Conservation (phyloP, 2,888 invertebrate genomes). For the Brassicogethes aeneus region DNA sequence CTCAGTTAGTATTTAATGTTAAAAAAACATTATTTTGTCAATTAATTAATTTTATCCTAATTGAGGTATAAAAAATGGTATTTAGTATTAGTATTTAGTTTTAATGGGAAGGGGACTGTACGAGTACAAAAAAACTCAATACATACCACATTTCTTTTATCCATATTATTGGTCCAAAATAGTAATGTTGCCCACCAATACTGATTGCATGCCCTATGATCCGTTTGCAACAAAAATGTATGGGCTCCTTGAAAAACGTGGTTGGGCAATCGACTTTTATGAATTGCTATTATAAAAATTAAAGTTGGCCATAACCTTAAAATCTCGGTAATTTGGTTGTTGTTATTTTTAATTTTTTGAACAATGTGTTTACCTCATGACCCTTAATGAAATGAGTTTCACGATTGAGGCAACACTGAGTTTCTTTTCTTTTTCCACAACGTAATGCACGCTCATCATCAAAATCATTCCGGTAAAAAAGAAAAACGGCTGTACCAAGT, state of each 20-base stretch:
- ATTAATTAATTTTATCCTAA: too few relatives aligned
- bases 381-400: too few relatives aligned
- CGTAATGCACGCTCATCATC: neutral
- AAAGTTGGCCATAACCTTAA: neutral
- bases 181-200: neutral
- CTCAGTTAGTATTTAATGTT: too few relatives aligned
- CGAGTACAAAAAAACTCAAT: too few relatives aligned
- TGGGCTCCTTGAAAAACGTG: neutral
- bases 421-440: too few relatives aligned
- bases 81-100: too few relatives aligned
- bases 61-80: too few relatives aligned
- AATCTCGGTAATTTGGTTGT: neutral
- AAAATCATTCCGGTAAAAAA: neutral
- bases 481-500: neutral
- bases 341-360: too few relatives aligned
- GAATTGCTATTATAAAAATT: neutral
- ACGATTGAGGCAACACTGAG: too few relatives aligned
- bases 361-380: too few relatives aligned
- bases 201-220: neutral
- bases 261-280: neutral
- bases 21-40: too few relatives aligned
- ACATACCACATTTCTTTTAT: neutral
- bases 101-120: too few relatives aligned
- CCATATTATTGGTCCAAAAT: neutral
- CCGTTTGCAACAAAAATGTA: neutral